Base-by-base conservation (phyloP, 2,888 invertebrate species). In the Xanthia togata region DNA sequence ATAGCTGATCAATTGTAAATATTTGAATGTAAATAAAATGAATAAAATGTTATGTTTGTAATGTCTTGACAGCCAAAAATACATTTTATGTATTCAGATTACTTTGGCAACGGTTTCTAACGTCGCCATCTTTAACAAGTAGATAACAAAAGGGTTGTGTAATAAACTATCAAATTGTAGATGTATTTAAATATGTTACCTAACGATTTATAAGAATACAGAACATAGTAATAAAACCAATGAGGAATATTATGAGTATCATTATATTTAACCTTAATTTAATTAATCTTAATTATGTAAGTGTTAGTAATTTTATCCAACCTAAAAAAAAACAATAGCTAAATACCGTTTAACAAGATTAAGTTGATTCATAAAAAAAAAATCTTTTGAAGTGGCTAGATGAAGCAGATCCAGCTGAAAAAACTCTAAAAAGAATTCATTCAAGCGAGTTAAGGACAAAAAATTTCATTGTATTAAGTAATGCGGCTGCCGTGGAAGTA, bases 131-230 rank as follows among this genome's bases (percentile, higher is more conserved):
- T 91, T 91, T 91, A 89, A 91, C 84, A 90, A 90, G 95, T 96
- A 95, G 94, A 89, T 91, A 93, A 93, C 87, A 92, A 94, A 95
- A 95, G 92, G 96, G 96, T 96, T 96, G 96, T 96, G 96, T 96
- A 95, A 93, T 94, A 92, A 94, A 94, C 92, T 96, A 96, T 96
- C 94, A 95, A 89, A 93, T 88, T 90, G 94, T 96, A 95, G 95
- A 90, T 90, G 93, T 92, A 94, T 93, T 92, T 92, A 92, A 93
- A 89, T 93, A 93, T 93, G 94, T 95, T 95, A 95, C 91, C 92
- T 94, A 93, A 94, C 89, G 90, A 93, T 95, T 96, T 95, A 93
- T 95, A 95, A 95, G 91, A 92, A 84, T 88, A 88, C 88, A 84
- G 83, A 88, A 93, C 89, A 89, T 94, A 94, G 94, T 89, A 93